Evolutionary conservation across 2,797 vertebrate species (phyloP).

Genomic region (Somateria mollissima): DNA sequence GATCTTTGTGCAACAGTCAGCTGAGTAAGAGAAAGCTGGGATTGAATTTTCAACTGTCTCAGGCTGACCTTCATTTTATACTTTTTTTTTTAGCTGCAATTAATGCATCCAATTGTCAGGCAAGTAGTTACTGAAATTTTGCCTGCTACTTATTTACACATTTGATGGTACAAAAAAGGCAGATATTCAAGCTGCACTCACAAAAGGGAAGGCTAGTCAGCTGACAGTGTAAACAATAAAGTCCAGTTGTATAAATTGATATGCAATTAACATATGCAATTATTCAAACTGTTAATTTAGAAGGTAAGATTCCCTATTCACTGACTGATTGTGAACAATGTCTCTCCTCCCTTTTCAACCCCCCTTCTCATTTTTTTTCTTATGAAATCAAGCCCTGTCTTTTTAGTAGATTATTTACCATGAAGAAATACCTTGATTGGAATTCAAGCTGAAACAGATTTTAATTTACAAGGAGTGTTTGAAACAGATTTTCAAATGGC

Average conservation of each 20-base stretch:
- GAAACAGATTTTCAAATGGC: constrained; percentile 52
- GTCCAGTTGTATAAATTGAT: neutral
- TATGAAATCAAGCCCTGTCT: neutral
- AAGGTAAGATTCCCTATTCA: neutral
- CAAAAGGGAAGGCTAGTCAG: neutral
- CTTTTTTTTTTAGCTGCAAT: constrained; percentile 39
- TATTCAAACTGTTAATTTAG: neutral
- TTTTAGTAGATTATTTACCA: constrained; percentile 31
- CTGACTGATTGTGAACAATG: neutral
- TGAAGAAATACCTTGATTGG: constrained; percentile 36
- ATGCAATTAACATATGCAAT: neutral
- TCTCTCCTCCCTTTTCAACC: neutral
- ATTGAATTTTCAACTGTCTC: constrained; percentile 15
- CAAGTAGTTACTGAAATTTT: neutral
- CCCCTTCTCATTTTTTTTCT: neutral
- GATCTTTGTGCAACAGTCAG: constrained; percentile 61
- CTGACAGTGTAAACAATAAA: neutral
- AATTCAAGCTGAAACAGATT: constrained; percentile 33
- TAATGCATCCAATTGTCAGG: constrained; percentile 4
- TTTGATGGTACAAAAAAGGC: neutral
- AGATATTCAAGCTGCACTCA: neutral
- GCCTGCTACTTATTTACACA: neutral
- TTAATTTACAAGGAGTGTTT: constrained; percentile 46
- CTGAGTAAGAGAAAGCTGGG: constrained; percentile 47
- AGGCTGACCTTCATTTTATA: constrained; percentile 42